phyloP scores from a whole-genome alignment of 2,797 vertebrate species.

The Argentina silus region DNA sequence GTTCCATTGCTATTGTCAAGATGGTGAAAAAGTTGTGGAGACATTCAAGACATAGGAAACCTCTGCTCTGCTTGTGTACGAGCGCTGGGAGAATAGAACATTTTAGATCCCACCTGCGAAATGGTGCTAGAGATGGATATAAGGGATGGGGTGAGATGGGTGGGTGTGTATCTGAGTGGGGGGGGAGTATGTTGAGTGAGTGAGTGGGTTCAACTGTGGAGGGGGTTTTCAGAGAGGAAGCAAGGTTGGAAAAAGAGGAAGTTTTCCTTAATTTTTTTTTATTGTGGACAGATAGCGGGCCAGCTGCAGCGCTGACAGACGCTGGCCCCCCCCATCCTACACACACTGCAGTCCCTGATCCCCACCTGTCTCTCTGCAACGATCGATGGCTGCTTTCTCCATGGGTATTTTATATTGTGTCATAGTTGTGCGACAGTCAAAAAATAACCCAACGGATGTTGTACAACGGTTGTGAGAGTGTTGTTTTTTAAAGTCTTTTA shows the following conservation, averaged over 20 bases:
- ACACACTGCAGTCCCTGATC: neutral
- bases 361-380: constrained; percentile 6
- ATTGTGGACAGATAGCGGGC: constrained; percentile 47
- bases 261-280: constrained; percentile 52
- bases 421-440: no score
- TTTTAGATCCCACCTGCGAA: neutral
- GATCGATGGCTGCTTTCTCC: constrained; percentile 61
- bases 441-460: no score
- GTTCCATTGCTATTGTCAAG: neutral
- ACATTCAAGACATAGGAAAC: neutral
- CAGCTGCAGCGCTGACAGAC: constrained; percentile 66
- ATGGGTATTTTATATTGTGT: no score
- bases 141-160: neutral
- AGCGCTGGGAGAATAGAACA: neutral
- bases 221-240: constrained; percentile 47
- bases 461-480: no score
- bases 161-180: neutral
- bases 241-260: constrained; percentile 61
- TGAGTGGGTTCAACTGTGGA: constrained; percentile 21
- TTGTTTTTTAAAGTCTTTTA: no score
- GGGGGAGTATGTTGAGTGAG: constrained; percentile 16
- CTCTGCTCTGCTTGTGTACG: neutral
- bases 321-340: neutral
- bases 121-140: neutral
- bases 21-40: neutral